phyloP scores from a whole-genome alignment of 2,888 invertebrate genomes.

The Hemicrepidius hirtus region DNA sequence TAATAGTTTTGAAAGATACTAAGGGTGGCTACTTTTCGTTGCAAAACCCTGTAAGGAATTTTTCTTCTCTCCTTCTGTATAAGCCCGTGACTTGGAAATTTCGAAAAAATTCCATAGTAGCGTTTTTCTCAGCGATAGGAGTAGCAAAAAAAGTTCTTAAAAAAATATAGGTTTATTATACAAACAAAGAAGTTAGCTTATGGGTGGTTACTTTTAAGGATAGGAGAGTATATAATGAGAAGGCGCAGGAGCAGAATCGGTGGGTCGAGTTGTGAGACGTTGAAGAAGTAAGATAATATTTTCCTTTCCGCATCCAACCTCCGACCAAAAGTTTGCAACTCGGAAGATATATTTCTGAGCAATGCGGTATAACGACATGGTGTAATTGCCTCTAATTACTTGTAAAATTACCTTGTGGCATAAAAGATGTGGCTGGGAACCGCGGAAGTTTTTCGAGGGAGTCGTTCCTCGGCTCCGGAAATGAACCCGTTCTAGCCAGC shows the following conservation, averaged over 20 bases:
- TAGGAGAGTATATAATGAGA: too few species aligned
- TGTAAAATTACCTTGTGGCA: conserved; percentile 74
- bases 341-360: conserved; percentile 70
- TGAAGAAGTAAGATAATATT: conserved; percentile 65
- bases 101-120: too few species aligned
- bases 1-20: too few species aligned
- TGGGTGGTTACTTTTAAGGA: too few species aligned
- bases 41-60: too few species aligned
- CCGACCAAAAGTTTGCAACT: conserved; percentile 62
- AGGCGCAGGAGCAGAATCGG: background rate
- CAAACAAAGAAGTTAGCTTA: too few species aligned
- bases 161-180: too few species aligned
- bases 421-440: conserved; percentile 70
- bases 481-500: conserved; percentile 65
- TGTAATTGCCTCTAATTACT: conserved; percentile 74
- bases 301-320: conserved; percentile 63
- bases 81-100: too few species aligned
- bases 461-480: conserved; percentile 61
- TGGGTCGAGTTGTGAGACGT: conserved; percentile 40
- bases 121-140: too few species aligned
- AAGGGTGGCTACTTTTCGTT: too few species aligned
- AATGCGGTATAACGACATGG: conserved; percentile 71
- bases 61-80: too few species aligned
- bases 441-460: conserved; percentile 68
- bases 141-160: too few species aligned